Conservation (phyloP, 1,140 invertebrate species). For the Eueides isabella region DNA sequence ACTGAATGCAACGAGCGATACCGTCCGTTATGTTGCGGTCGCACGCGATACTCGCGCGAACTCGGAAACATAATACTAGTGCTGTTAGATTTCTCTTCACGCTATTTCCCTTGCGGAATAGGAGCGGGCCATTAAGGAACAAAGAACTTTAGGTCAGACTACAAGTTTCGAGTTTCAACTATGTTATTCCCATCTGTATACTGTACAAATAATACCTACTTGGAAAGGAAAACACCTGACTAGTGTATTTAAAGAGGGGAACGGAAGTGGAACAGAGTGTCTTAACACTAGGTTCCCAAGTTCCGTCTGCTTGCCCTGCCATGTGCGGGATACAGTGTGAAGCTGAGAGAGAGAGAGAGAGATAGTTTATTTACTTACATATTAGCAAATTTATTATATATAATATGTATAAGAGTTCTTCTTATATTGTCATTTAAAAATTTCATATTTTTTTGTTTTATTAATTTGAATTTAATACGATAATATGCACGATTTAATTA, state of each 20-base stretch:
- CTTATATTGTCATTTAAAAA: too few species aligned
- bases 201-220: background rate
- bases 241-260: background rate
- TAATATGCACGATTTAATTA: too few species aligned
- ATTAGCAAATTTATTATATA: too few species aligned
- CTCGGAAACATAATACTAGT: slow-evolving; percentile 32
- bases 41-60: slow-evolving; percentile 53
- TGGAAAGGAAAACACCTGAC: background rate
- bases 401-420: too few species aligned
- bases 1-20: slow-evolving; percentile 33
- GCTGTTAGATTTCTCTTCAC: slow-evolving; percentile 36
- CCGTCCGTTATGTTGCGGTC: slow-evolving; percentile 58
- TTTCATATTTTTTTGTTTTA: too few species aligned
- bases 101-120: slow-evolving; percentile 34
- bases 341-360: too few species aligned
- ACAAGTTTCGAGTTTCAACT: slow-evolving; percentile 32
- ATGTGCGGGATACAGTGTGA: too few species aligned
- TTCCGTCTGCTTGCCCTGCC: too few species aligned
- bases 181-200: slow-evolving; percentile 17
- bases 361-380: too few species aligned
- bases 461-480: too few species aligned
- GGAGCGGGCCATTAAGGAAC: slow-evolving; percentile 35
- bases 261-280: too few species aligned
- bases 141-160: slow-evolving; percentile 37
- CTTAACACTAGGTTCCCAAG: too few species aligned